Percentiles rank a stretch among this genome's conserved stretches.
These are phyloP conservation scores for Eupelmus urozonus DNA, from an alignment of 2,888 invertebrate genomes.

Conservation along the genomic window DNA sequence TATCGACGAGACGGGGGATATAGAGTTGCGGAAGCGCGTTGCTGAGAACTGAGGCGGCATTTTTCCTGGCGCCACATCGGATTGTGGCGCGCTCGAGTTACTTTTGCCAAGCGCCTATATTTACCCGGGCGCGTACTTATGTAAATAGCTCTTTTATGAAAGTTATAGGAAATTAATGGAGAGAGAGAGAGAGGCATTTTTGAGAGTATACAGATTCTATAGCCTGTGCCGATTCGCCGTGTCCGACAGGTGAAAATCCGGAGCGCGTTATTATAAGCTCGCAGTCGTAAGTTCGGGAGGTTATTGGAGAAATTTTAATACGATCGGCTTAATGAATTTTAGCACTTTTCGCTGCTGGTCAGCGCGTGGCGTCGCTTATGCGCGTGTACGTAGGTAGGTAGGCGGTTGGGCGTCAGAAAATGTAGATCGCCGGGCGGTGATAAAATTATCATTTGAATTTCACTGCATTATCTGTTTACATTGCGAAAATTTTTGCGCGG, in stretches of 20 bases:
- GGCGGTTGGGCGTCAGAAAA: conserved; percentile 4
- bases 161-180: conserved; percentile 2
- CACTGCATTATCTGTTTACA: conserved; percentile 44
- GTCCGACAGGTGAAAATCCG: conserved; percentile 42
- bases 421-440: conserved; percentile 37
- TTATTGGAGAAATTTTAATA: conserved; percentile 51
- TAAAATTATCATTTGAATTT: conserved; percentile 54
- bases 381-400: neutral
- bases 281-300: conserved; percentile 41
- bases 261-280: neutral
- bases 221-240: neutral
- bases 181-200: too few relatives aligned
- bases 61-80: conserved; percentile 25
- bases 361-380: neutral
- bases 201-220: conserved; percentile 4
- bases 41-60: conserved; percentile 12
- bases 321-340: conserved; percentile 45
- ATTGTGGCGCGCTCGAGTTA: conserved; percentile 27
- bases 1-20: conserved; percentile 11
- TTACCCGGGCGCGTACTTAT: neutral
- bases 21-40: conserved; percentile 44
- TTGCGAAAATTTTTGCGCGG: conserved; percentile 16
- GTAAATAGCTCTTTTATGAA: neutral
- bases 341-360: neutral
- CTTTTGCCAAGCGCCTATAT: neutral